phyloP scores from a whole-genome alignment of 2,113 vertebrate genomes.

The Sisor rabdophorus region DNA sequence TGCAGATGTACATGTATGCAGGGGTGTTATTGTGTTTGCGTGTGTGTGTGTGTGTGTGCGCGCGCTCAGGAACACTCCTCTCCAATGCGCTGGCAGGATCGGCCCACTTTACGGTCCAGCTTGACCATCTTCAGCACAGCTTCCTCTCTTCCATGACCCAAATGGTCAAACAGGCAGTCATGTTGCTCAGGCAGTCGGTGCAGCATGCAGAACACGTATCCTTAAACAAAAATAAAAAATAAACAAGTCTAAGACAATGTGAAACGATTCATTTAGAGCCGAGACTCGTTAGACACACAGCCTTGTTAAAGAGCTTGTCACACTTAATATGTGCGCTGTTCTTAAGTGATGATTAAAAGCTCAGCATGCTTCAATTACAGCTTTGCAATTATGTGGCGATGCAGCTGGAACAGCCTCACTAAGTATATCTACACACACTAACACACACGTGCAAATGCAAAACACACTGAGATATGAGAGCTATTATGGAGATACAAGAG shows the following conservation, averaged over 20 bases:
- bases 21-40: conserved; percentile 54
- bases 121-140: conserved; percentile 99
- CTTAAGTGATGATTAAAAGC: conserved; percentile 64
- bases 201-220: conserved; percentile 96
- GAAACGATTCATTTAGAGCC: conserved; percentile 26
- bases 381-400: conserved; percentile 34
- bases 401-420: conserved; percentile 37
- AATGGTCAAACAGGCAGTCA: conserved; percentile 94
- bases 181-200: conserved; percentile 97
- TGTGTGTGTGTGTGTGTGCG: conserved; percentile 70
- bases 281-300: conserved; percentile 35
- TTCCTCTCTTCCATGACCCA: conserved; percentile 94
- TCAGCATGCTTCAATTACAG: conserved; percentile 61
- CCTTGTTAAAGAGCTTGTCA: conserved; percentile 60
- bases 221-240: conserved; percentile 56
- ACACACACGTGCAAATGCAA: not conserved
- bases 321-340: conserved; percentile 62
- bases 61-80: conserved; percentile 94
- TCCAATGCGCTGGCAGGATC: conserved; percentile 97
- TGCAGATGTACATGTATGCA: conserved; percentile 70
- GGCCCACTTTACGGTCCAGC: conserved; percentile 97
- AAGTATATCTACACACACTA: not conserved
- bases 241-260: not conserved
- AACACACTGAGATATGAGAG: conserved; percentile 2
- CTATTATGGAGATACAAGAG: conserved; percentile 19